A percentile compares a stretch with the other conserved stretches of the same genome.
Conservation (phyloP, 2,797 vertebrate species). For the Typhlichthys subterraneus region DNA sequence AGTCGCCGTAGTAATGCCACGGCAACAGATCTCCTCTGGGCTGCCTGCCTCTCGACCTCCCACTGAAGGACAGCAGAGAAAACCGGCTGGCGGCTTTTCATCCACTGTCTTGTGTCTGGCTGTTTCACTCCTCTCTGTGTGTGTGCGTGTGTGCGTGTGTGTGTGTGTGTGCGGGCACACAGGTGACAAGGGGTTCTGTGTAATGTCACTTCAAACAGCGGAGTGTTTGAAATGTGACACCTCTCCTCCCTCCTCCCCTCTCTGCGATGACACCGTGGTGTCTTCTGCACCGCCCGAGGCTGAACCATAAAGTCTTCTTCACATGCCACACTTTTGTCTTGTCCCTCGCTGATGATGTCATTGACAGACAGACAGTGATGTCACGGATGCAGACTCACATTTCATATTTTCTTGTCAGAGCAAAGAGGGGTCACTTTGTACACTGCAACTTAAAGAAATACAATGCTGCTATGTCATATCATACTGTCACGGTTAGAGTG, state of each 20-base stretch:
- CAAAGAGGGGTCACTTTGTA: neutral
- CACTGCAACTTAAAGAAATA: neutral
- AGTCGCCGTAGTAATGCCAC: conserved; percentile 14
- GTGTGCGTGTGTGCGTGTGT: conserved; percentile 21
- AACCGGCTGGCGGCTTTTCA: conserved; percentile 35
- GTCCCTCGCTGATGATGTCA: conserved; percentile 65
- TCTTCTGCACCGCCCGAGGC: conserved; percentile 59
- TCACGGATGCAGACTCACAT: conserved; percentile 34
- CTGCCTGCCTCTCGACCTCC: neutral
- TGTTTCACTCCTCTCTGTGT: neutral
- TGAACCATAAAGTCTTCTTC: conserved; percentile 40
- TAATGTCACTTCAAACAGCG: conserved; percentile 59
- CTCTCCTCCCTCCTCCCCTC: conserved; percentile 14
- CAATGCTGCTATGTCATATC: too few species aligned
- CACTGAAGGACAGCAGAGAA: conserved; percentile 34
- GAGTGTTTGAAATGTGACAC: conserved; percentile 68
- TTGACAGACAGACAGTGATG: conserved; percentile 30
- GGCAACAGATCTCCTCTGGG: conserved; percentile 27
- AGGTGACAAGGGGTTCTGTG: conserved; percentile 65
- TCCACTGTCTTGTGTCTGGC: conserved; percentile 30
- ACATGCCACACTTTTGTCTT: conserved; percentile 53
- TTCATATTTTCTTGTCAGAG: conserved; percentile 17
- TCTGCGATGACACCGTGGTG: conserved; percentile 6
- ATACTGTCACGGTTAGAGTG: too few species aligned
- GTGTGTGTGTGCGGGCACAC: conserved; percentile 47